Evolutionary conservation across 2,797 vertebrate genomes (phyloP).

Genomic region (Esox masquinongy): DNA sequence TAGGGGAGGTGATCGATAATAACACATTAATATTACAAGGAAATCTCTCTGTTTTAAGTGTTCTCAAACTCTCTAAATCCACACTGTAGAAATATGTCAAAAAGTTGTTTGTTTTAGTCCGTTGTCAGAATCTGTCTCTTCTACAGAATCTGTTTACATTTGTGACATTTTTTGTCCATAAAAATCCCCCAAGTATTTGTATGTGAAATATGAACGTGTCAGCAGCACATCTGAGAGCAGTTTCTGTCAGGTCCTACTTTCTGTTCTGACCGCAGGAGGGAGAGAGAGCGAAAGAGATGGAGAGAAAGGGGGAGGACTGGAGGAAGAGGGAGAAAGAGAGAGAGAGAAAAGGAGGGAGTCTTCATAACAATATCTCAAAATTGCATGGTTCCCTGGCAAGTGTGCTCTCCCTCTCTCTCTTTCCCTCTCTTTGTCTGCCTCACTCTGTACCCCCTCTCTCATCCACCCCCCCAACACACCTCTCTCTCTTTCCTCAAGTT

Average conservation of each 20-base stretch:
- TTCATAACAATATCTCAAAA: constrained; percentile 46
- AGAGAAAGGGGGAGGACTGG: neutral
- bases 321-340: constrained; percentile 2
- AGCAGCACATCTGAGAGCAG: constrained; percentile 25
- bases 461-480: neutral
- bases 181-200: too few species aligned
- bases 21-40: neutral
- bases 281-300: neutral
- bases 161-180: neutral
- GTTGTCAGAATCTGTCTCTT: neutral
- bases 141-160: neutral
- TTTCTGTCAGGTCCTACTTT: constrained; percentile 8
- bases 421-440: neutral
- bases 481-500: constrained; percentile 3
- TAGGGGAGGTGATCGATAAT: neutral
- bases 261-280: constrained; percentile 1
- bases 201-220: constrained; percentile 17
- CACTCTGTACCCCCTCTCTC: neutral
- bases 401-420: constrained; percentile 25
- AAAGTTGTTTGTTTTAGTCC: neutral
- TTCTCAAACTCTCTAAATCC: neutral
- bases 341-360: constrained; percentile 27
- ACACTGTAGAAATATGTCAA: neutral
- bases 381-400: constrained; percentile 50
- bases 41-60: neutral